Evolutionary conservation across 2,113 vertebrate genomes (phyloP).

Genomic region (Mus spicilegus): DNA sequence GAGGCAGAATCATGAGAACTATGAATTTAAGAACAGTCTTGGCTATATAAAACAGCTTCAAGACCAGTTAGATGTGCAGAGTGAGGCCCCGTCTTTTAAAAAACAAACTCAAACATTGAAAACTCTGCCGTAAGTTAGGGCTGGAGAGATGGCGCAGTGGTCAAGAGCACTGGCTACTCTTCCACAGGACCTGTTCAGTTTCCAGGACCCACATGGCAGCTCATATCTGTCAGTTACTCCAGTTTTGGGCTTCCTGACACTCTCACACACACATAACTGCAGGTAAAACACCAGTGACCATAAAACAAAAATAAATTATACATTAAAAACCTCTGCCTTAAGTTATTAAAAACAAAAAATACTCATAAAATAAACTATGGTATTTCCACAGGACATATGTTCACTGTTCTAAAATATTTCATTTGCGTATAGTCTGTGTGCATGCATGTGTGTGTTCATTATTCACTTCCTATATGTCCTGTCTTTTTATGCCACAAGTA

Average conservation of each 20-base stretch:
- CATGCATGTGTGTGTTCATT: not conserved
- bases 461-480: not conserved
- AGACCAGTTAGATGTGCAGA: not conserved
- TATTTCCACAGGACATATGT: not conserved
- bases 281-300: too few relatives aligned
- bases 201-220: too few relatives aligned
- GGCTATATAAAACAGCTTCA: not conserved
- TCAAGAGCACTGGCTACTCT: too few relatives aligned
- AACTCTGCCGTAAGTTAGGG: not conserved
- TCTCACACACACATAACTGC: too few relatives aligned
- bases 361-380: not conserved
- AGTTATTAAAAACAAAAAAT: constrained; percentile 28
- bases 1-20: not conserved
- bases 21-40: not conserved
- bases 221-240: too few relatives aligned
- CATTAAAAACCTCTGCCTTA: not conserved
- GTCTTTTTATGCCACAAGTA: not conserved
- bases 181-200: too few relatives aligned
- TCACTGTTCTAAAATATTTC: not conserved
- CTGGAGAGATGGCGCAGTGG: too few relatives aligned
- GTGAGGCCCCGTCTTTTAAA: not conserved
- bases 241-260: too few relatives aligned
- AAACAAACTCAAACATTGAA: not conserved
- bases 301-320: not conserved
- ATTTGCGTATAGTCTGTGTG: not conserved